Conservation (phyloP, 2,797 vertebrate species). For the Pipistrellus pipistrellus region DNA sequence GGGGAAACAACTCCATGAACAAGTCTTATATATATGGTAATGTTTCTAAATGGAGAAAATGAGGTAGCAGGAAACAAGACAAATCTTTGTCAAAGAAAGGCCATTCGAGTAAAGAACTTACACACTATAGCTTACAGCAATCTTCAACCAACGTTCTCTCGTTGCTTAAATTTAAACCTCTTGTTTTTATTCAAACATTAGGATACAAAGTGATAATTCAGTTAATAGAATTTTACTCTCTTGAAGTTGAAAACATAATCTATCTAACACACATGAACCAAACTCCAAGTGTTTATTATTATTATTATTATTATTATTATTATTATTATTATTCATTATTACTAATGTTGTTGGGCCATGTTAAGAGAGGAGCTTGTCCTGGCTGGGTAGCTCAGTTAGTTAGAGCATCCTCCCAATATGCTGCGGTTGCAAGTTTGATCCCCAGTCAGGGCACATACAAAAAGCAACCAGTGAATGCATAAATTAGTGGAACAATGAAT, state of each 20-base stretch:
- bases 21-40: not conserved
- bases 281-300: not conserved
- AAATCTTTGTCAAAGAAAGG: not conserved
- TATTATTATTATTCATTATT: not conserved
- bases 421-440: not conserved
- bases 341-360: not conserved
- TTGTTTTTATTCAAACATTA: constrained; percentile 17
- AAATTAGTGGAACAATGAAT: not conserved
- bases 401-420: not conserved
- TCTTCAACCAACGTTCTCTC: not conserved
- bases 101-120: not conserved
- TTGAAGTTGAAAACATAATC: constrained; percentile 1
- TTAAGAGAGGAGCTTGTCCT: not conserved
- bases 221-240: not conserved
- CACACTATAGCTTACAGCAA: not conserved
- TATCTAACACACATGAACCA: not conserved
- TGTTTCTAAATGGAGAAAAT: constrained; percentile 49
- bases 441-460: not conserved
- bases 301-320: not conserved
- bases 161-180: not conserved
- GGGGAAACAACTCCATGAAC: not conserved
- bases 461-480: not conserved
- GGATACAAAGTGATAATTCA: constrained; percentile 13
- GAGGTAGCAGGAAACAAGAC: not conserved
- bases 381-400: not conserved